Conservation (phyloP, 2,113 vertebrate genomes). For the Daboia siamensis region DNA sequence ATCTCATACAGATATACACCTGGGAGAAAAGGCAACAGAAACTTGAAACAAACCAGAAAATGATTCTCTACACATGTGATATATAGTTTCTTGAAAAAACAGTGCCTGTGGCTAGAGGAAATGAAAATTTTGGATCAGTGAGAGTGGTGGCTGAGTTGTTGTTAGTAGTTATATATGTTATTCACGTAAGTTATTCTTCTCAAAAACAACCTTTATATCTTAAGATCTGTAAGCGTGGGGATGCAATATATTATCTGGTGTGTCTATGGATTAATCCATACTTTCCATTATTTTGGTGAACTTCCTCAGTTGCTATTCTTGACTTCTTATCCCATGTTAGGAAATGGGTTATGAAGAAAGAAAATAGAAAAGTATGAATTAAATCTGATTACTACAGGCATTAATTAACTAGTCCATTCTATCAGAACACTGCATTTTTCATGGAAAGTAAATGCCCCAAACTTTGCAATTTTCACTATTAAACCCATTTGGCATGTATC, state of each 20-base stretch:
- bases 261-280: background rate
- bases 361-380: background rate
- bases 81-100: constrained; percentile 24
- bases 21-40: constrained; percentile 21
- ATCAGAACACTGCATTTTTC: background rate
- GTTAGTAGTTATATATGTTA: constrained; percentile 39
- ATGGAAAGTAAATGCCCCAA: background rate
- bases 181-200: constrained; percentile 52
- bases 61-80: constrained; percentile 34
- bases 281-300: background rate
- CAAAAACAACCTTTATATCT: constrained; percentile 29
- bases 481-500: background rate
- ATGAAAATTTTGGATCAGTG: constrained; percentile 46
- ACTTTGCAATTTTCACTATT: background rate
- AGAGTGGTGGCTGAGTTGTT: constrained; percentile 23
- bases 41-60: constrained; percentile 20
- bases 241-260: background rate
- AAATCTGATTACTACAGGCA: background rate
- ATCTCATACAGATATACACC: constrained; percentile 35
- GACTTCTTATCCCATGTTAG: background rate
- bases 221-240: constrained; percentile 35
- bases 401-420: background rate
- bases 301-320: background rate
- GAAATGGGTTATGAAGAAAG: background rate
- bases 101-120: constrained; percentile 22